These are phyloP conservation scores for Spea bombifrons DNA, from an alignment of 2,113 vertebrate species.

Conservation along the genomic window DNA sequence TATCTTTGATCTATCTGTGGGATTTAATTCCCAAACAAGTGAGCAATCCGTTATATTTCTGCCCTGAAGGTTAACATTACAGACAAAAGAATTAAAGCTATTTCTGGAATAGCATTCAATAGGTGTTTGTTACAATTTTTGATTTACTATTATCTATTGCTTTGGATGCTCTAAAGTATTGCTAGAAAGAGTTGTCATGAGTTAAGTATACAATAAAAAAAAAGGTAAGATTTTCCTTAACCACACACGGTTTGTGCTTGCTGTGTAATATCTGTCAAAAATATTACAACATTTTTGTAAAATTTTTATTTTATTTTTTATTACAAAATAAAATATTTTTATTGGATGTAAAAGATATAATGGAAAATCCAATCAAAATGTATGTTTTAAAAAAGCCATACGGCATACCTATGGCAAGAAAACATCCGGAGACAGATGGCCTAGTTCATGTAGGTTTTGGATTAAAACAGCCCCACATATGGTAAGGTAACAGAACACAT, in stretches of 20 bases:
- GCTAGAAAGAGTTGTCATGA: background rate
- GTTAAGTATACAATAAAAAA: background rate
- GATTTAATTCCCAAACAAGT: too few relatives aligned
- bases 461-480: constrained; percentile 20
- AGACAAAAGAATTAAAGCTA: too few relatives aligned
- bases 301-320: too few relatives aligned
- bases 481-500: constrained; percentile 1
- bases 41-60: too few relatives aligned
- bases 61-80: too few relatives aligned
- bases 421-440: constrained; percentile 12
- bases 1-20: too few relatives aligned
- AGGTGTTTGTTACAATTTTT: too few relatives aligned
- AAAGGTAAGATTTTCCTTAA: background rate
- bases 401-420: background rate
- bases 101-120: too few relatives aligned
- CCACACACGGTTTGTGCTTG: background rate
- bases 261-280: background rate
- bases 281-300: background rate
- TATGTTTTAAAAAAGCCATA: constrained; percentile 3
- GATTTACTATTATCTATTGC: background rate
- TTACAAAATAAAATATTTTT: background rate
- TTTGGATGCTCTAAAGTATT: background rate
- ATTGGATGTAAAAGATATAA: background rate
- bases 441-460: background rate
- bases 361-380: constrained; percentile 27